Conservation (phyloP, 2,888 invertebrate species). For the Chloroclysta siterata region DNA sequence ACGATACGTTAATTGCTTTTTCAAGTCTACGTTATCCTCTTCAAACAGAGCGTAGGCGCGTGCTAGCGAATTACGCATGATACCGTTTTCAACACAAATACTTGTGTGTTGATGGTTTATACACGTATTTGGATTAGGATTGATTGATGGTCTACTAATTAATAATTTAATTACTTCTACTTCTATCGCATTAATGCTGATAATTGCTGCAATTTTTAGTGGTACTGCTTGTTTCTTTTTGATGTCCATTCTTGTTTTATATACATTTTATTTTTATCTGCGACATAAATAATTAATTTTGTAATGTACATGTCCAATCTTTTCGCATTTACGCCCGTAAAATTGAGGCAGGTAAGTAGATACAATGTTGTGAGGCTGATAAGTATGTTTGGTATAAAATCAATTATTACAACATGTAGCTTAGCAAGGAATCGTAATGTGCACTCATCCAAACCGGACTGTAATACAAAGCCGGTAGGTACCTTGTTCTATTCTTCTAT, state of each 20-base stretch:
- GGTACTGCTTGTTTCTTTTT: too few relatives aligned
- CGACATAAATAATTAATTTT: too few relatives aligned
- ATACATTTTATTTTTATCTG: too few relatives aligned
- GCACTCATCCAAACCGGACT: slow-evolving; percentile 18
- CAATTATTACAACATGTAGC: slow-evolving; percentile 12
- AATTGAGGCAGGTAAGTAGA: neutral
- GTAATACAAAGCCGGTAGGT: slow-evolving; percentile 20
- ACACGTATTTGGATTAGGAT: slow-evolving; percentile 1
- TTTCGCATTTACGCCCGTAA: neutral
- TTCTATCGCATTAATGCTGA: too few relatives aligned
- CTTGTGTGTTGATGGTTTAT: slow-evolving; percentile 9
- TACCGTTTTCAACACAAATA: slow-evolving; percentile 30
- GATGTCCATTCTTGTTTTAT: too few relatives aligned
- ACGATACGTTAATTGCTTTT: slow-evolving; percentile 24
- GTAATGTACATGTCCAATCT: too few relatives aligned
- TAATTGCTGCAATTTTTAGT: too few relatives aligned
- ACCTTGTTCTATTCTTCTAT: slow-evolving; percentile 23
- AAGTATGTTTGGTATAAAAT: slow-evolving; percentile 8
- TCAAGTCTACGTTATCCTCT: slow-evolving; percentile 35
- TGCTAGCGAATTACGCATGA: slow-evolving; percentile 31
- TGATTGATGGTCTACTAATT: slow-evolving; percentile 5
- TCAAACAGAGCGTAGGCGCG: slow-evolving; percentile 36
- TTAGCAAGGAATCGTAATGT: slow-evolving; percentile 30
- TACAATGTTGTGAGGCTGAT: slow-evolving; percentile 4
- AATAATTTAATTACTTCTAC: neutral